Conservation (phyloP, 2,888 invertebrate species). For the Chaetogeoica ovagalla region DNA sequence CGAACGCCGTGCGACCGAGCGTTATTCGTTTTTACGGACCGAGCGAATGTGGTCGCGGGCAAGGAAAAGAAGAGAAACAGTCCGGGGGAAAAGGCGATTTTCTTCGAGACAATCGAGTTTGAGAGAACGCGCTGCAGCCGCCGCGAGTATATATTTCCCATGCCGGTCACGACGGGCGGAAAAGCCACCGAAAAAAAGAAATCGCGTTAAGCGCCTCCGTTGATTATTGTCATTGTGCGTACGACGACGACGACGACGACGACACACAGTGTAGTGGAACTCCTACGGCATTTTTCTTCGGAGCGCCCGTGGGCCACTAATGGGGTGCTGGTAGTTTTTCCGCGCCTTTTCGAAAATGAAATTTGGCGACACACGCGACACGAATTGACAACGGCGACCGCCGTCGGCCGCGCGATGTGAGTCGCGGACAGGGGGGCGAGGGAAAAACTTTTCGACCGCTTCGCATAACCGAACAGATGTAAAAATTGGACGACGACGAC, state of each 20-base stretch:
- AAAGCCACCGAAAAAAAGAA: not conserved
- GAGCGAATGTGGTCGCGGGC: not conserved
- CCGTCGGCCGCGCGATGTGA: constrained; percentile 14
- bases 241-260: not conserved
- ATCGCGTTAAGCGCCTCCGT: not conserved
- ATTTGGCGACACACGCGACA: constrained; percentile 29
- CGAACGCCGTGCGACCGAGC: no score
- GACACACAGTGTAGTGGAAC: not conserved
- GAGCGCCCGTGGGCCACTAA: constrained; percentile 8
- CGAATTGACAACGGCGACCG: constrained; percentile 23
- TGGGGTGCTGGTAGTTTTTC: not conserved
- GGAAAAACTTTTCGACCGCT: constrained; percentile 43
- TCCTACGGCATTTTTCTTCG: constrained; percentile 1
- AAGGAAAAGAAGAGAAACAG: not conserved
- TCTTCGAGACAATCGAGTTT: not conserved
- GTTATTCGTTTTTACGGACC: no score
- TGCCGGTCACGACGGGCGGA: constrained; percentile 2
- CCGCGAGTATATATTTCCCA: not conserved
- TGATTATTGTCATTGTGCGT: constrained; percentile 30
- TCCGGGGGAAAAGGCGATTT: not conserved
- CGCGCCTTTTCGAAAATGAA: constrained; percentile 32
- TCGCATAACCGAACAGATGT: constrained; percentile 46
- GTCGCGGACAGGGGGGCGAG: not conserved
- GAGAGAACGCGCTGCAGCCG: no score
- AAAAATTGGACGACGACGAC: constrained; percentile 29